Conservation (phyloP, 2,113 vertebrate species). For the Gymnobelideus leadbeateri region DNA sequence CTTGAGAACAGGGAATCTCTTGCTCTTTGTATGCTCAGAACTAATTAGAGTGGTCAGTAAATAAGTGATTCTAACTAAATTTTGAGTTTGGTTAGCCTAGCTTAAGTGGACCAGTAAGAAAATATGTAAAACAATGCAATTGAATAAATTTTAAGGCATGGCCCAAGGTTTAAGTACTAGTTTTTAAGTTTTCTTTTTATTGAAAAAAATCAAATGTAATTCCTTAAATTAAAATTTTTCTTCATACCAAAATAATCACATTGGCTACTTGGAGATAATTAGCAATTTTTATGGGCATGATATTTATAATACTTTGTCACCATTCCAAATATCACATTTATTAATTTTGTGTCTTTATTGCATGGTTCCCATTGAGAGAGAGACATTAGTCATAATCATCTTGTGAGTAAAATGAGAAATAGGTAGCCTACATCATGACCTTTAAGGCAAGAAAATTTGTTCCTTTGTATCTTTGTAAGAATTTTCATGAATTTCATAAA, state of each 20-base stretch:
- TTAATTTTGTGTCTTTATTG: background rate
- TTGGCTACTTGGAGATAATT: background rate
- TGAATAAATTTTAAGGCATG: slow-evolving; percentile 28
- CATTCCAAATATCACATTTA: background rate
- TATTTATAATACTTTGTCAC: background rate
- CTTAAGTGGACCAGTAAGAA: background rate
- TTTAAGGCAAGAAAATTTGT: background rate
- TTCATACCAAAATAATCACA: background rate
- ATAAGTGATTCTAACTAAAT: background rate
- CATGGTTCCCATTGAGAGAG: background rate
- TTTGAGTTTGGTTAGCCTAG: background rate
- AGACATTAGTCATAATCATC: background rate
- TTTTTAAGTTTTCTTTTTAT: background rate
- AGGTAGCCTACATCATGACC: background rate
- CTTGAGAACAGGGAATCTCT: background rate
- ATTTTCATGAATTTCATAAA: background rate
- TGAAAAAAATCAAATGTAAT: slow-evolving; percentile 17
- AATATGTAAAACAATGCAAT: background rate
- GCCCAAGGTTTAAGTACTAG: background rate
- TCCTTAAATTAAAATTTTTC: background rate
- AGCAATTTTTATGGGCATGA: background rate
- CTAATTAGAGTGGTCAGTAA: background rate
- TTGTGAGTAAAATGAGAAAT: background rate
- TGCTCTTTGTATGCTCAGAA: background rate
- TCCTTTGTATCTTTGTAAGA: background rate